These are phyloP conservation scores for Amniataba percoides DNA, from an alignment of 2,797 vertebrate species.

Conservation along the genomic window DNA sequence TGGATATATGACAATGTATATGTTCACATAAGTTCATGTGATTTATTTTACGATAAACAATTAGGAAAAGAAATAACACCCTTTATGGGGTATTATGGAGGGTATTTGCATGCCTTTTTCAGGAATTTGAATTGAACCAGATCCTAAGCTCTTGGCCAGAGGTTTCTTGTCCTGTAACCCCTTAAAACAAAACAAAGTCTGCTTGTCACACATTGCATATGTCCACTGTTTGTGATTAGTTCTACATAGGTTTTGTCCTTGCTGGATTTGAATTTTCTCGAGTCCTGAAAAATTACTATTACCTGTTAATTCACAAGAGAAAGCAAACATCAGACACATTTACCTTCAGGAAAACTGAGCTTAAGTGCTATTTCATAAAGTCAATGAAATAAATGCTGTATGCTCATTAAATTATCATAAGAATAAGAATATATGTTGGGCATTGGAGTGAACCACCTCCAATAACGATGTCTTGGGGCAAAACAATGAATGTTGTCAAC, in stretches of 20 bases:
- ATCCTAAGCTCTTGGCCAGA: neutral
- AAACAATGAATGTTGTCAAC: slow-evolving; percentile 6
- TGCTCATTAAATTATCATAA: slow-evolving; percentile 1
- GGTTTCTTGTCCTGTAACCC: neutral
- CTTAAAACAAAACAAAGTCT: neutral
- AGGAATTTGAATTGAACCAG: neutral
- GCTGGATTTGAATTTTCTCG: neutral
- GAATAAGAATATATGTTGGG: neutral
- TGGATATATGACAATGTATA: neutral
- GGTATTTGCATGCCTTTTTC: neutral
- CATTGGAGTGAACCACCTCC: neutral
- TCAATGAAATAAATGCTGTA: neutral
- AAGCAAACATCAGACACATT: neutral
- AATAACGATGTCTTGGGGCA: neutral
- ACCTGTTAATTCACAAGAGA: neutral
- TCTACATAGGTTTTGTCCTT: neutral
- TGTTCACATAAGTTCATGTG: neutral
- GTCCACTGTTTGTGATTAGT: neutral
- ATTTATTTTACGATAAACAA: neutral
- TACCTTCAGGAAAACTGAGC: neutral
- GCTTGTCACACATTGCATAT: neutral
- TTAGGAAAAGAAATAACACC: neutral
- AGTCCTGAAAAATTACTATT: neutral
- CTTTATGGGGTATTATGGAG: neutral
- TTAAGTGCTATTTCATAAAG: slow-evolving; percentile 5